Base-by-base conservation (phyloP, 1,140 invertebrate genomes). In the Platorchestia sp. region DNA sequence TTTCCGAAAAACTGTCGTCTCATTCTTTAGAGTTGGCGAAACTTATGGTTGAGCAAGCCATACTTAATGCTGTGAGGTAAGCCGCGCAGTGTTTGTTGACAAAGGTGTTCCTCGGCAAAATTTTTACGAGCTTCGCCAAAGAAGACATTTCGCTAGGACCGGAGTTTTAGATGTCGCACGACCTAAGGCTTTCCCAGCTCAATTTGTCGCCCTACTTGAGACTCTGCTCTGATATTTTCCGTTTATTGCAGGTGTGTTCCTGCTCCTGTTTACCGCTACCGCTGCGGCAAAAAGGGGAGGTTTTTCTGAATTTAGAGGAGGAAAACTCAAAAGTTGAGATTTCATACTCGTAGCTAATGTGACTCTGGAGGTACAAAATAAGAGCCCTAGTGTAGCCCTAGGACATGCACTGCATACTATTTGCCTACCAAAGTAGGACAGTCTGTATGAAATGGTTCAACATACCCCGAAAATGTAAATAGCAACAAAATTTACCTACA, bases 71-170 rank as follows among this genome's bases (percentile, higher is more conserved):
- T 44, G n/a, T 43, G 87, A 14, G 87, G 36, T 89, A 89, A 89
- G 41, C 87, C 87, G 42, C 41, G 87, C 87, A n/a, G 86, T 89
- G 43, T 89, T 89, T 89, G 10, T 16, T 14, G 43, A 41, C n/a
- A 89, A 89, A 44, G 16, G 87, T 89, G 87, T 44, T 89, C 87
- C 87, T 41, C 36, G 87, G 87, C 87, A 5, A 89, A 89, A 89
- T 89, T 89, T 89, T 89, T 44, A 89, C n/a, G 87, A 89, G 5
- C 87, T 89, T 89, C 43, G 87, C 87, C 43, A 89, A 89, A 89
- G 43, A 89, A 44, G 87, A 89, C n/a, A 89, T 44, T 44, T 89
- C 27, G 27, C 59, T 3, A 27, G 36, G 59, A 75, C 59, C 59
- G 27, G 59, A 75, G 59, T 75, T 75, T 75, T 75, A 75, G 59